Conservation (phyloP, 2,888 invertebrate species). For the Mimumesa dahlbomi region DNA sequence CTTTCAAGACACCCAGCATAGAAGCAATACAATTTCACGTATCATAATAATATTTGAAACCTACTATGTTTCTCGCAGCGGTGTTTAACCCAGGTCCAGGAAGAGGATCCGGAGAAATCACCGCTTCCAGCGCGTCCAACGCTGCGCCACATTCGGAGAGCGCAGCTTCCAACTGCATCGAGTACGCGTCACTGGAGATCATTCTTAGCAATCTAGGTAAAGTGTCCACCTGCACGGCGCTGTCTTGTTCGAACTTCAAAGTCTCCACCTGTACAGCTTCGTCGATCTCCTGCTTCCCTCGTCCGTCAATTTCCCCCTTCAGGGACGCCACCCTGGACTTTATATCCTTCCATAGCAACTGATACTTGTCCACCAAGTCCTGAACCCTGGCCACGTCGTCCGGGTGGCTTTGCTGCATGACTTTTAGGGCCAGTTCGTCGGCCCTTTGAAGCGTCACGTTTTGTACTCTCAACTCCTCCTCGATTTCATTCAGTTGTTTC, state of each 20-base stretch:
- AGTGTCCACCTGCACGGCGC: constrained; percentile 91
- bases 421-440: constrained; percentile 83
- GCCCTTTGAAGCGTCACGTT: constrained; percentile 82
- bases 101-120: constrained; percentile 83
- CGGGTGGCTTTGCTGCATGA: constrained; percentile 83
- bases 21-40: no score
- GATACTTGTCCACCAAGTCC: constrained; percentile 85
- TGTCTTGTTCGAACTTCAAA: constrained; percentile 88
- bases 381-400: constrained; percentile 83
- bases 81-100: constrained; percentile 81
- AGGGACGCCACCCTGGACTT: constrained; percentile 81
- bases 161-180: constrained; percentile 88
- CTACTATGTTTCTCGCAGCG: constrained; percentile 85
- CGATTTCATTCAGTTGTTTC: constrained; percentile 82
- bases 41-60: constrained; percentile 46
- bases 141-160: constrained; percentile 87
- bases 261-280: constrained; percentile 88
- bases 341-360: constrained; percentile 84
- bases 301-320: constrained; percentile 76
- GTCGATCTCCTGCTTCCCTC: constrained; percentile 80
- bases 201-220: constrained; percentile 84
- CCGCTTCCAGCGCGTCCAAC: constrained; percentile 85
- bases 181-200: constrained; percentile 91
- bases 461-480: constrained; percentile 82
- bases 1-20: no score